These are phyloP conservation scores for Phrynocephalus vlangalii DNA, from an alignment of 2,797 vertebrate species.

Conservation along the genomic window DNA sequence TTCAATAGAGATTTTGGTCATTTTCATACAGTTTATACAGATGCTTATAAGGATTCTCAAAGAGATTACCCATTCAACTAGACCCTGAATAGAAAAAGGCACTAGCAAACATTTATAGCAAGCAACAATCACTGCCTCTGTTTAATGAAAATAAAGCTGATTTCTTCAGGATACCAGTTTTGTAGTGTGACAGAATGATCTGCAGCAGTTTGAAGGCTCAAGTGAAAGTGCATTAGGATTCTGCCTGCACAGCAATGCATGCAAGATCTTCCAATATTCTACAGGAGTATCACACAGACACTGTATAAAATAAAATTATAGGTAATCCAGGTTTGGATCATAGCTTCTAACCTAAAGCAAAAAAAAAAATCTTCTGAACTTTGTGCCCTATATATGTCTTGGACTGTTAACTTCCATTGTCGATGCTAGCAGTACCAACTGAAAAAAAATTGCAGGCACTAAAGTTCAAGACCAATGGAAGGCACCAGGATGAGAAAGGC, in stretches of 20 bases:
- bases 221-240: conserved; percentile 66
- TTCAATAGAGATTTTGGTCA: not conserved
- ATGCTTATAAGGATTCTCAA: conserved; percentile 33
- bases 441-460: not conserved
- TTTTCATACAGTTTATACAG: conserved; percentile 42
- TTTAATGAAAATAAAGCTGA: conserved; percentile 59
- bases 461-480: not conserved
- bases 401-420: not conserved
- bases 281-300: conserved; percentile 24
- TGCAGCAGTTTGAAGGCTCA: conserved; percentile 46
- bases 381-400: not conserved
- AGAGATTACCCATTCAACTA: conserved; percentile 50
- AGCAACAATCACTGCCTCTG: conserved; percentile 60
- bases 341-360: not conserved
- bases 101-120: conserved; percentile 72
- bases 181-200: conserved; percentile 54
- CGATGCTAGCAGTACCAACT: not conserved
- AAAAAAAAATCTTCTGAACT: not conserved
- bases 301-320: not conserved
- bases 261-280: conserved; percentile 9
- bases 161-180: conserved; percentile 56
- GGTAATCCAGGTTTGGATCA: conserved; percentile 21
- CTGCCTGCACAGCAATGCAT: conserved; percentile 27
- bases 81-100: conserved; percentile 68
- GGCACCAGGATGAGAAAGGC: not conserved